phyloP scores from a whole-genome alignment of 2,113 vertebrate genomes.

The Procavia capensis region DNA sequence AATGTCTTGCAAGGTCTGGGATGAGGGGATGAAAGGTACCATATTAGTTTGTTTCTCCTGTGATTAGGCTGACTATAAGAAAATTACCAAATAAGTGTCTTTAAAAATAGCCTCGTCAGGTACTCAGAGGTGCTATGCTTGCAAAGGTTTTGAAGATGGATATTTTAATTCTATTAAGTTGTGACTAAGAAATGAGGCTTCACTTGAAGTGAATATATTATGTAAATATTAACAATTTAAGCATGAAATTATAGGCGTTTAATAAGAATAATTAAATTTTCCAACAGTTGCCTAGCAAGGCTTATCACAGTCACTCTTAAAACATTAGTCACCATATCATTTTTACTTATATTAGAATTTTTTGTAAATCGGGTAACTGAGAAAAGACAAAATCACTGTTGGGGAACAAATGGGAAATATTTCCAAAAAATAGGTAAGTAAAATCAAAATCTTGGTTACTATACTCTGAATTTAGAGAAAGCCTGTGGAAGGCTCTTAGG shows the following conservation, averaged over 20 bases:
- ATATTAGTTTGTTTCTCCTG: constrained; percentile 79
- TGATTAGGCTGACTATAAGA: constrained; percentile 82
- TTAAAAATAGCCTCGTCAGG: constrained; percentile 87
- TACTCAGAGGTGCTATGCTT: constrained; percentile 88
- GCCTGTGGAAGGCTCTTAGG: neutral
- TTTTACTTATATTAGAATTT: constrained; percentile 51
- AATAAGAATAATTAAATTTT: constrained; percentile 79
- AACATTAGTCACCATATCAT: constrained; percentile 10
- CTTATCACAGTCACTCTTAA: constrained; percentile 40
- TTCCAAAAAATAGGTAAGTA: neutral
- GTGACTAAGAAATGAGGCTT: constrained; percentile 88
- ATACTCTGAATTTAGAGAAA: constrained; percentile 68
- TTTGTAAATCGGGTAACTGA: neutral
- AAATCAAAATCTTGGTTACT: constrained; percentile 58
- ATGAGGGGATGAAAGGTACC: constrained; percentile 70
- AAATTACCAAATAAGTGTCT: constrained; percentile 87
- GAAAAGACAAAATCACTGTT: constrained; percentile 21
- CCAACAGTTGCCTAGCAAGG: constrained; percentile 69
- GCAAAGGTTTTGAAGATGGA: constrained; percentile 85
- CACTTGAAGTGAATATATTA: constrained; percentile 88
- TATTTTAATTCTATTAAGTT: constrained; percentile 91
- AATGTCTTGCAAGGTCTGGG: constrained; percentile 65
- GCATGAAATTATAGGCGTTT: constrained; percentile 84
- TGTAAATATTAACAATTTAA: constrained; percentile 88
- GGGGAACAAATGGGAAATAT: neutral